Conservation (phyloP, 2,888 invertebrate species). For the Coenonympha glycerion region DNA sequence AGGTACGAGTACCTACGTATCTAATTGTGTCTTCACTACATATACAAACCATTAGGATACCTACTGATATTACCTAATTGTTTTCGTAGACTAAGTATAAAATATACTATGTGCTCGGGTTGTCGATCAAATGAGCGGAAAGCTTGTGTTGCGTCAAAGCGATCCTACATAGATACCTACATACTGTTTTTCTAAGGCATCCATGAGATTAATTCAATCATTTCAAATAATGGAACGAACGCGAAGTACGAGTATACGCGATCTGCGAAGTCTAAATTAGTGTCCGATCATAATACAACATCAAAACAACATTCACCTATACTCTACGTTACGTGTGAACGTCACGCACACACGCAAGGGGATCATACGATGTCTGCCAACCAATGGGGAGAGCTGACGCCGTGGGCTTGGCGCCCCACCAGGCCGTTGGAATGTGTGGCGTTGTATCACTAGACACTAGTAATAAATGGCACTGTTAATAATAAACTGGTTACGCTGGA, state of each 20-base stretch:
- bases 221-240: conserved; percentile 41
- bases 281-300: conserved; percentile 56
- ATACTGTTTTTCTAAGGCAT: conserved; percentile 59
- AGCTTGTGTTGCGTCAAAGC: conserved; percentile 52
- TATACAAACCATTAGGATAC: too few relatives aligned
- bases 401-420: conserved; percentile 74
- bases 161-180: too few relatives aligned
- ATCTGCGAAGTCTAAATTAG: conserved; percentile 62
- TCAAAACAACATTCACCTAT: conserved; percentile 37
- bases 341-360: conserved; percentile 54
- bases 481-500: conserved; percentile 65
- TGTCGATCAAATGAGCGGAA: conserved; percentile 40
- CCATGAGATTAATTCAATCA: conserved; percentile 55
- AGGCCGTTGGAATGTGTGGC: conserved; percentile 56
- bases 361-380: conserved; percentile 65
- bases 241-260: too few relatives aligned
- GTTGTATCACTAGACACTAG: too few relatives aligned
- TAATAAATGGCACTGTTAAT: conserved; percentile 70
- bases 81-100: too few relatives aligned
- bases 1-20: too few relatives aligned
- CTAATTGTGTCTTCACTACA: too few relatives aligned
- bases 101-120: conserved; percentile 27
- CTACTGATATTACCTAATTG: too few relatives aligned
- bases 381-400: conserved; percentile 55
- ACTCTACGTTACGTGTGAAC: conserved; percentile 38